Conservation (phyloP, 2,113 vertebrate species). For the Sphaerodactylus townsendi region DNA sequence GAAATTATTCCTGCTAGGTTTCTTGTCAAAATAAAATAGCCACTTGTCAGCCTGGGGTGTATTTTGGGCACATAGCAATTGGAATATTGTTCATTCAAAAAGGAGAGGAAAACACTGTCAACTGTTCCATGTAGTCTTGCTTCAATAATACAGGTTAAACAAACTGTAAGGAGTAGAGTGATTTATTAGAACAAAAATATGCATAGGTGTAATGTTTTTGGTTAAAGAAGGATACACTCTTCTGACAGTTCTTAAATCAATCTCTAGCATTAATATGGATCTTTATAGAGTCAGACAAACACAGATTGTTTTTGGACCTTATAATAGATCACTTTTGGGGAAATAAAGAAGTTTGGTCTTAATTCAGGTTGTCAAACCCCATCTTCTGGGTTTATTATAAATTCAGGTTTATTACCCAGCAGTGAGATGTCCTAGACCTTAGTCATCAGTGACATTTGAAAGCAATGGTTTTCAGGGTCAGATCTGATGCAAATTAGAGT, state of each 20-base stretch:
- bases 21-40: not conserved
- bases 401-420: not conserved
- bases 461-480: not conserved
- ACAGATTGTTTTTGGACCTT: not conserved
- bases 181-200: not conserved
- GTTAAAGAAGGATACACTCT: not conserved
- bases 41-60: not conserved
- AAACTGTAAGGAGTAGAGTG: not conserved
- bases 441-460: not conserved
- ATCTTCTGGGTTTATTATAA: not conserved
- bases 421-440: not conserved
- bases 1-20: not conserved
- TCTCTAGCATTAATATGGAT: not conserved
- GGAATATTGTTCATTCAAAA: not conserved
- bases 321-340: not conserved
- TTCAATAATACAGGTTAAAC: not conserved
- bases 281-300: not conserved
- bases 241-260: not conserved
- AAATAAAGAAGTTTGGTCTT: not conserved
- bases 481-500: not conserved
- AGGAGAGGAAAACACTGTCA: not conserved
- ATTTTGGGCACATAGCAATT: rapidly evolving
- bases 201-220: not conserved
- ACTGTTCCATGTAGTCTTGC: not conserved
- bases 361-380: not conserved